Evolutionary conservation across 2,797 vertebrate species (phyloP), one percentile per base, ranked within the genome.

Genomic region (Aeoliscus strigatus): DNA sequence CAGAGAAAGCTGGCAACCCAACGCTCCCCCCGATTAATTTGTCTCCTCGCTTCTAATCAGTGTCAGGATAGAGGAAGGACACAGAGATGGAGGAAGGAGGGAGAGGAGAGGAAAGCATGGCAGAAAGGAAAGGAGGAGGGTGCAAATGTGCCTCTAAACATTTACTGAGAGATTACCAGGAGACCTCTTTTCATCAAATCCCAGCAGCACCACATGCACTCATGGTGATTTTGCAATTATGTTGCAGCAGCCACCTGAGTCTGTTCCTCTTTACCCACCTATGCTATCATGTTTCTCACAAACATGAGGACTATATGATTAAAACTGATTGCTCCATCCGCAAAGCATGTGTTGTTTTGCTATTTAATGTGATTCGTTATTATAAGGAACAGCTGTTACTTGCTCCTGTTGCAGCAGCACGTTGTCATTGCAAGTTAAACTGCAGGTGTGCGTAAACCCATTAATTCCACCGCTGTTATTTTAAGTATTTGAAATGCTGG

Each of bases 11-110:
- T 67, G 71, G 76, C 75, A 78, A 79, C 77, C 68, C 55, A 61
- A 67, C 26, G 65, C 55, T 68, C 16, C 71, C 63, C 48, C 57
- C 64, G 70, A 83, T 88, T 86, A 77, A 88, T 88, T 85, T 87
- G 73, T 82, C 79, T 79, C 52, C 79, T 88, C 83, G 39, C 67
- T 80, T 88, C 77, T 77, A 86, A 88, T 88, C 81, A 88, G 76
- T 67, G 78, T 88, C 85, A 83, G 62, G 60, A 49, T 53, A 10
- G 52, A 68, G 62, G 58, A 38, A 53, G 53, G 63, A 66, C 2
- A 14, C 43, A 27, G 60, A 25, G 59, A 51, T 41, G 51, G 33
- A 32, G 39, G 53, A 42, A 31, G 51, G 54, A 51, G 27, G 30
- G 33, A 21, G 13, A 42, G 28, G 38, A 30, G 45, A 21, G 41